Conservation (phyloP, 2,797 vertebrate species). For the Neosalanx taihuensis region DNA sequence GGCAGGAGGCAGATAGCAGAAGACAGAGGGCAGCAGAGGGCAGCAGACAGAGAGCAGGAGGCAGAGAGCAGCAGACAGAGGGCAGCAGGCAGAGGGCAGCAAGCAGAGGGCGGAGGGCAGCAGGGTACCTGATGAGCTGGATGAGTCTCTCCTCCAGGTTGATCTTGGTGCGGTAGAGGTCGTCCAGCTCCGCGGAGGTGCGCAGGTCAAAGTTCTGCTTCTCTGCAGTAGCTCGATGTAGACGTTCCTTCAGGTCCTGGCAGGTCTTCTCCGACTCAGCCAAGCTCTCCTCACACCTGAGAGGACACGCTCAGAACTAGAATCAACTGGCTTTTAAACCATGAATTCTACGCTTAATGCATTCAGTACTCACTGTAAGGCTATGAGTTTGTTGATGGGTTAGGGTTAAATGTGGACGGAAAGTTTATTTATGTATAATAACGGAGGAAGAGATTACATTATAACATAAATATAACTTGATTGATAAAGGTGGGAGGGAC, state of each 20-base stretch:
- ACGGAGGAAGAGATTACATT: no score
- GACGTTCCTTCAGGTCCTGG: slow-evolving; percentile 76
- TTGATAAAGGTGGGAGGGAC: no score
- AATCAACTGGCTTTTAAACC: no score
- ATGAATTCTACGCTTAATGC: no score
- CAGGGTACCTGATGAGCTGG: slow-evolving; percentile 84
- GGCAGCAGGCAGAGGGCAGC: no score
- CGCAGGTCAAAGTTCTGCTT: slow-evolving; percentile 80
- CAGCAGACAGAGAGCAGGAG: not conserved
- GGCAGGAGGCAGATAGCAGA: not conserved
- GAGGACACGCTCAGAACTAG: not conserved
- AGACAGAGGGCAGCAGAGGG: no score
- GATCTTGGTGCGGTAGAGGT: slow-evolving; percentile 89
- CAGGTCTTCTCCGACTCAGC: slow-evolving; percentile 69
- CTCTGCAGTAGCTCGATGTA: slow-evolving; percentile 73
- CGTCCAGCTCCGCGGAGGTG: slow-evolving; percentile 86
- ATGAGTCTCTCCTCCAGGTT: slow-evolving; percentile 92
- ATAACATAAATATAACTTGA: no score
- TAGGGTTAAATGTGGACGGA: no score
- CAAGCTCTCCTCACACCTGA: slow-evolving; percentile 79
- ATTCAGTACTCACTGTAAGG: no score
- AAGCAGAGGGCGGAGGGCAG: not conserved
- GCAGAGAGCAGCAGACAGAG: not conserved
- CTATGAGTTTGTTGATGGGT: no score
- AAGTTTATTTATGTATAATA: no score